Evolutionary conservation across 2,888 invertebrate genomes (phyloP), one percentile per base, ranked within the genome.

Genomic region (Gibbula magus): DNA sequence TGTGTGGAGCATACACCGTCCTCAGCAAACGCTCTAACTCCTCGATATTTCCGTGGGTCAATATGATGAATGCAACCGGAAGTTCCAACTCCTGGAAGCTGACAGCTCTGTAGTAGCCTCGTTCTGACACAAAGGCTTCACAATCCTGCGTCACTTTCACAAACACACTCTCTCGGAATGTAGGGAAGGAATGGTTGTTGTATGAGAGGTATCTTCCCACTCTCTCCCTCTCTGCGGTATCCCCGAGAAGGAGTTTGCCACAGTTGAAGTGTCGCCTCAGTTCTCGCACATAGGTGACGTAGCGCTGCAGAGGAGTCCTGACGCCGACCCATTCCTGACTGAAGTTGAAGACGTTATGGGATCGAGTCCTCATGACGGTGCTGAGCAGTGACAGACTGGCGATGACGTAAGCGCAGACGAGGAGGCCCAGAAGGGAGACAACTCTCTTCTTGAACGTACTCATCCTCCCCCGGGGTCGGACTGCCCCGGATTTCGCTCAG

Each of bases 1-100:
- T 92, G 66, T 92, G 90, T 10, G 92, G 91, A 16, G 89, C 81
- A 79, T 92, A 92, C 35, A 92, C 87, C 0, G 87, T 82, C 10
- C 88, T 81, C 8, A 92, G 79, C 2, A 92, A 78, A 22, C 89
- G 83, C 77, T 91, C 91, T 2, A 91, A 82, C 79, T 92, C 90
- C 74, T 89, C 87, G 0, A 88, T 78, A 56, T 90, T 86, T 76
- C 86, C 84, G 79, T 91, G 88, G 22, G 90, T 83, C 1, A 92
- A 54, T 20, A 92, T 88, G 61, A 86, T 90, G 78, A 87, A 92
- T 0, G 92, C 92, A 13, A 92, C 83, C 0, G 91, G 89, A 83
- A 90, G 92, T 7, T 86, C 77, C 4, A 70, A 75, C 79, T 89
- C 90, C 10, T 82, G 86, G 32, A 74, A 73, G 0, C 79, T 61